Conservation (phyloP, 2,113 vertebrate species). For the Stigmatopora argus region DNA sequence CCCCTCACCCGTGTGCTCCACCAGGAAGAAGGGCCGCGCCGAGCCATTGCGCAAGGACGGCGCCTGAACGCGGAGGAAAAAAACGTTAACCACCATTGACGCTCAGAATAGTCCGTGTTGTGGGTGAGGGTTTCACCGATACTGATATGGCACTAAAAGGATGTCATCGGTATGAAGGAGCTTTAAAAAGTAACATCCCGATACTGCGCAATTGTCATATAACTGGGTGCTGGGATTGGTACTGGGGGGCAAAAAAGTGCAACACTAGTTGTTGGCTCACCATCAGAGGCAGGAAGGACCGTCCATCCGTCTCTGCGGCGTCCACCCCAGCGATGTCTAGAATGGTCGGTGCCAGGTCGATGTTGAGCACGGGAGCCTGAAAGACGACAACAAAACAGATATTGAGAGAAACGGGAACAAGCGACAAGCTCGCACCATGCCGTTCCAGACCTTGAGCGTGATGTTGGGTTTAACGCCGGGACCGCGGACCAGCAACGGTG, state of each 20-base stretch:
- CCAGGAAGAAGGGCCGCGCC: constrained; percentile 64
- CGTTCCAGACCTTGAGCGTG: constrained; percentile 55
- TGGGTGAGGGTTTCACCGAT: too few species aligned
- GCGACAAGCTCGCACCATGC: neutral
- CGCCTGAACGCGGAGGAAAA: constrained; percentile 41
- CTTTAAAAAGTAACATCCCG: too few species aligned
- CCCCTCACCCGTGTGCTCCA: constrained; percentile 75
- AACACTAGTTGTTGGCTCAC: constrained; percentile 39
- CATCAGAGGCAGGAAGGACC: constrained; percentile 74
- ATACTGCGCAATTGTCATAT: too few species aligned
- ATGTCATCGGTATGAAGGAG: too few species aligned
- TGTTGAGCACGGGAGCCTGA: constrained; percentile 71
- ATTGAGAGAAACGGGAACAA: neutral
- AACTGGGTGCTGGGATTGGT: too few species aligned
- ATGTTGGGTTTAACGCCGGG: constrained; percentile 72
- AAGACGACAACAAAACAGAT: neutral
- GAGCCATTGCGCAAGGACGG: constrained; percentile 65
- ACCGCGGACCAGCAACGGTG: constrained; percentile 73
- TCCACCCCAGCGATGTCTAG: constrained; percentile 73
- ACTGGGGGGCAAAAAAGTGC: too few species aligned
- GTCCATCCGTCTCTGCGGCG: constrained; percentile 66
- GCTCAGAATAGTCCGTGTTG: neutral
- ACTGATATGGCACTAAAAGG: too few species aligned
- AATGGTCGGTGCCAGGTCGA: constrained; percentile 72
- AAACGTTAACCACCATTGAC: neutral